Base-by-base conservation (phyloP, 2,797 vertebrate species). In the Gymnoscopelus microlampas region DNA sequence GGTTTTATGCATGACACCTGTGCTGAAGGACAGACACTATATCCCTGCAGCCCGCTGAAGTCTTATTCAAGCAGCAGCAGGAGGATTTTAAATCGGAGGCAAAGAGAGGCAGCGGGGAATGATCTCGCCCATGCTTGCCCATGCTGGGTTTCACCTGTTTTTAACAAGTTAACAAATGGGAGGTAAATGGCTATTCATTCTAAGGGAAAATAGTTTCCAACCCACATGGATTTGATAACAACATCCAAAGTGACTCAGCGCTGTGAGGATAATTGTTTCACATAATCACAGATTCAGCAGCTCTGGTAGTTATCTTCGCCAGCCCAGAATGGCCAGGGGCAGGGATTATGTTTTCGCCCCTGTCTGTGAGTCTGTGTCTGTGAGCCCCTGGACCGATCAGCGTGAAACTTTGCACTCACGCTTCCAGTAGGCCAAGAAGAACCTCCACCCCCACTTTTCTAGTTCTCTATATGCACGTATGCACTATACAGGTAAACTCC, bases 11-110 rank as follows among this genome's bases (percentile, higher is more conserved):
- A 60, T 69, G 68, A 57, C 73, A 81, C 71, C 73, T 78, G 70
- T 71, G 77, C 55, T 80, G 71, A 86, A 85, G 79, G 81, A 79
- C 85, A 83, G 80, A 81, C 76, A 63, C 66, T 13, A 63, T 73
- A 61, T 51, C 63, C 15, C 60, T 66, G 72, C 63, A 75, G 77
- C 74, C 77, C 69, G 75, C 68, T 74, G 81, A 77, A 71, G 78
- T 78, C 56, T 63, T 78, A 67, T 82, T 84, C 68, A 63, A 73
- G 66, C 80, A 64, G 81, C 82, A 84, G 79, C 59, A 19, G 24
- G 54, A 82, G 73, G 77, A 81, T 74, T 19, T 57, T 75, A 74
- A 81, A 82, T 76, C 76, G 71, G 62, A 64, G 26, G 56, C 51
- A 55, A 53, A 35, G 53, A 51, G 58, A 54, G 49, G 26, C 19